phyloP scores from a whole-genome alignment of 2,888 invertebrate genomes.

The Apantesis nais region DNA sequence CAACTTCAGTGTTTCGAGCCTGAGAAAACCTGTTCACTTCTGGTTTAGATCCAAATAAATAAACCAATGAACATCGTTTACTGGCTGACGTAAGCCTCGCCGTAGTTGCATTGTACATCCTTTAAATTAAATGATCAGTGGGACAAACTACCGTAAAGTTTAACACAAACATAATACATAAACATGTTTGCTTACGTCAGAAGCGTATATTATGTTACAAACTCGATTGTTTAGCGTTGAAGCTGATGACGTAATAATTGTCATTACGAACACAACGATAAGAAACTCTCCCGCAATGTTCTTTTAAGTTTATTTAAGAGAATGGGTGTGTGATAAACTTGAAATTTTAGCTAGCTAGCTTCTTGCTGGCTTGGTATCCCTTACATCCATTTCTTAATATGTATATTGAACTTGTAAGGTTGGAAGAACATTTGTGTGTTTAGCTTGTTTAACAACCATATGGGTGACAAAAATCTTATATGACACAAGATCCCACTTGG shows the following conservation, averaged over 20 bases:
- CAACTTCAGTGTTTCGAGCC: neutral
- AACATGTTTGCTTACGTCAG: conserved; percentile 13
- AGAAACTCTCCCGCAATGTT: conserved; percentile 15
- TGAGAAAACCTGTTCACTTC: neutral
- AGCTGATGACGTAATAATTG: conserved; percentile 7
- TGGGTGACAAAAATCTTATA: neutral
- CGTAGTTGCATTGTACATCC: neutral
- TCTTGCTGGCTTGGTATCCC: neutral
- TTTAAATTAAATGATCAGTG: neutral
- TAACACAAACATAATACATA: conserved; percentile 2
- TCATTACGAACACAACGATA: conserved; percentile 1
- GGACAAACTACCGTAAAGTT: neutral
- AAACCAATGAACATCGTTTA: neutral
- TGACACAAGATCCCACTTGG: no score
- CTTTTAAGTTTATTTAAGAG: no score
- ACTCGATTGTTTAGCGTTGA: conserved; percentile 8
- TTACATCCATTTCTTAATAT: neutral
- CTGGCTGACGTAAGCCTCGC: neutral
- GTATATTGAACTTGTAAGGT: neutral
- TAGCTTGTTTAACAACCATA: neutral
- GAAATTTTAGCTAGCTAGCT: neutral
- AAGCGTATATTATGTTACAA: conserved; percentile 7
- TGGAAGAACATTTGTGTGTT: neutral
- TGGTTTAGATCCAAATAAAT: neutral
- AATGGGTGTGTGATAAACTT: no score